Base-by-base conservation (phyloP, 2,888 invertebrate genomes). In the Cheilosia soror region DNA sequence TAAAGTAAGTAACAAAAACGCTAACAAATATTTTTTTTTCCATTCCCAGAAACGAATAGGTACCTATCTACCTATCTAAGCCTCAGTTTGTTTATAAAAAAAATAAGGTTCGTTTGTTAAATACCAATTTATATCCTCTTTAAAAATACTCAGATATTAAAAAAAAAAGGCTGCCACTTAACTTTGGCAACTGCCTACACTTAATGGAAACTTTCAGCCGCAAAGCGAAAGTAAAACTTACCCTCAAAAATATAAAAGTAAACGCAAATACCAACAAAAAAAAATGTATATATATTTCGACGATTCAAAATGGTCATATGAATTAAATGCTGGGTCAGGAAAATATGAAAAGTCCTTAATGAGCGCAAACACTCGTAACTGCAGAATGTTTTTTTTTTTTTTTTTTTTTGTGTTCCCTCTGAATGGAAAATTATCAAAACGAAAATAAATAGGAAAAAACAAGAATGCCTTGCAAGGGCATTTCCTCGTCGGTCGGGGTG, bases 341-440 rank as follows among this genome's bases (percentile, higher is more conserved):
- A 60, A 68, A 62, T 55, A 63, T 63, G 57, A 73, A 82, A 83
- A 75, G 80, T 80, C 60, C 75, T 80, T 80, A 84, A 75, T 80
- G 80, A 84, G 75, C 63, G 73, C 83, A 84, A 79, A 75, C 83
- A 83, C 47, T 68, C 72, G 63, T 65, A 84, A 75, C 65, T 80
- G 75, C 80, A 79, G 80, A 53, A 65, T 68, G 68, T 53, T 40
- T 63, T 72, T 62, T 78, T 77, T 71, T 37, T 49, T 65, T 51
- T 13, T n/a, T 7, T 47, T 49, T 49, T 15, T 0, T 25, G n/a
- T 44, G 2, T 44, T 15, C 7, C 44, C 15, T 15, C 15, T 47
- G 44, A 47, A 47, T 47, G 58, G 49, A 69, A 62, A 80, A 66
- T 55, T 57, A 63, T 66, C 55, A 72, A 80, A 69, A 63, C 33